Evolutionary conservation across 2,113 vertebrate genomes (phyloP), one percentile per base, ranked within the genome.

Genomic region (Brienomyrus brachyistius): DNA sequence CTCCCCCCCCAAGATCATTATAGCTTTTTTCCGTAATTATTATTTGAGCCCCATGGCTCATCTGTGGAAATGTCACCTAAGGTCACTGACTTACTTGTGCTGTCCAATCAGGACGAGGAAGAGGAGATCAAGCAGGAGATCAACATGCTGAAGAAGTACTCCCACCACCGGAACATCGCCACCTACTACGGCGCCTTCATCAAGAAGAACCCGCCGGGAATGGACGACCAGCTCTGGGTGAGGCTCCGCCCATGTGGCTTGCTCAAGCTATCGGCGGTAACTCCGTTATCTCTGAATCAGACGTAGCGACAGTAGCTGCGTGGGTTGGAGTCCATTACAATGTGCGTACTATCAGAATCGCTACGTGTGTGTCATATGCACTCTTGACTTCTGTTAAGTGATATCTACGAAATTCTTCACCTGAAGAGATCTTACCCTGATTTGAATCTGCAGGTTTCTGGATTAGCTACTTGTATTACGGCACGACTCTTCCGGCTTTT

Each of bases 61-160:
- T 31, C 62, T 31, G 62, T 77, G 6, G 27, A 40, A 77, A 77
- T 80, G 35, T 40, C 70, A 40, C 70, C 70, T 40, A 77, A 40
- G 35, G 70, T 40, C 31, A 80, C 13, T 40, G 50, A 48, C 13
- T 56, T 48, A 50, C 88, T 62, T 86, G 50, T 47, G 21, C 74
- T 43, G 40, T 11, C 74, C 50, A 50, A 70, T n/a, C 88, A 89
- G 88, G 88, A 89, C 0, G 88, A 89, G 50, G 88, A 89, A 27
- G 88, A 89, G 70, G 91, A 89, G 35, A 66, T 92, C 40, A 90
- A 77, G 51, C 48, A 85, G 40, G 91, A 92, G 84, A 90, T 92
- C 3, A 90, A 92, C 90, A 90, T 92, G 89, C 88, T 92, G 83
- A 92, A 85, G 89, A 90, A 90, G 45, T 90, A 91, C 31, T 91